Evolutionary conservation across 2,797 vertebrate species (phyloP).

Genomic region (Falco rusticolus): DNA sequence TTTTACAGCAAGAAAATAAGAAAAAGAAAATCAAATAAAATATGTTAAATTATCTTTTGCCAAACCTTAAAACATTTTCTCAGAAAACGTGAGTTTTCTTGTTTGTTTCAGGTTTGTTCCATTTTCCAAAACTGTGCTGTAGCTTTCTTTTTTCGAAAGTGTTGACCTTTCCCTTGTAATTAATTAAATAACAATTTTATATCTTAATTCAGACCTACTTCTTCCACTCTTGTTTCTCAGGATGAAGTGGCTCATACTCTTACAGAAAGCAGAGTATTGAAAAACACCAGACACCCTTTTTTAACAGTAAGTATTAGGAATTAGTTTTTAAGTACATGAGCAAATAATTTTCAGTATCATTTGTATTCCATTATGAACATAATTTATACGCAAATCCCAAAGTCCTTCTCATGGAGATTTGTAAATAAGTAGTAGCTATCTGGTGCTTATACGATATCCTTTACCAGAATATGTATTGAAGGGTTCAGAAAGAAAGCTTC

Average conservation of each 20-base stretch:
- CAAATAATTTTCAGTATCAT: not conserved
- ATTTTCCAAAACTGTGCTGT: not conserved
- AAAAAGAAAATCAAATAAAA: not conserved
- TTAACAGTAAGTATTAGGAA: slow-evolving; percentile 88
- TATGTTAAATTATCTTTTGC: not conserved
- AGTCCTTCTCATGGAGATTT: not conserved
- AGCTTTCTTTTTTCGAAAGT: not conserved
- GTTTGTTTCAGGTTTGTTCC: not conserved
- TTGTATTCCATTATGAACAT: not conserved
- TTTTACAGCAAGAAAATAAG: not conserved
- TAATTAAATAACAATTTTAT: not conserved
- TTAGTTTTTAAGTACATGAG: not conserved
- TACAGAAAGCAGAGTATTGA: slow-evolving; percentile 96
- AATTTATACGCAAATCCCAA: not conserved
- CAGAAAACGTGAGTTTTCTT: not conserved
- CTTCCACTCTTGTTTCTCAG: slow-evolving; percentile 74
- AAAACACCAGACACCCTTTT: slow-evolving; percentile 97
- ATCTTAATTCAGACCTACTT: not conserved
- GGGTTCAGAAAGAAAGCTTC: not conserved
- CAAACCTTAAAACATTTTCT: not conserved
- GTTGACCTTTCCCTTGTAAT: not conserved
- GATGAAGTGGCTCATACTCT: slow-evolving; percentile 98
- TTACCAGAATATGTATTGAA: not conserved
- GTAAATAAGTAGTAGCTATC: not conserved
- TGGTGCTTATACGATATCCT: not conserved